These are phyloP conservation scores for Caranx melampygus DNA, from an alignment of 2,113 vertebrate species.

Conservation along the genomic window DNA sequence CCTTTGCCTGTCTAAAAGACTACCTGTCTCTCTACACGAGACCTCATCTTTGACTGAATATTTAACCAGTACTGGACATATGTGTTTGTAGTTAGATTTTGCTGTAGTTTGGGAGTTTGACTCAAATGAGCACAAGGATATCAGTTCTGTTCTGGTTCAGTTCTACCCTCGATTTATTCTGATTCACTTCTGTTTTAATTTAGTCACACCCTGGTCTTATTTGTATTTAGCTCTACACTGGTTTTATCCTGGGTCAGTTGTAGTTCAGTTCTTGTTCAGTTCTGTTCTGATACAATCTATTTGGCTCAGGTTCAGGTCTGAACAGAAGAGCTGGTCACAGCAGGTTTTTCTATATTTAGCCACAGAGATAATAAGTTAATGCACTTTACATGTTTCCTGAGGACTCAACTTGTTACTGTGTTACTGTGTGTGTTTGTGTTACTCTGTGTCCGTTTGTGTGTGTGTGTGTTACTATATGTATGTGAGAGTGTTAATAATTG, in stretches of 20 bases:
- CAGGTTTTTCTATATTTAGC: conserved; percentile 8
- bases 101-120: not conserved
- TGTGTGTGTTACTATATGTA: not conserved
- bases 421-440: conserved; percentile 13
- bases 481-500: conserved; percentile 49
- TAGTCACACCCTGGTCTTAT: too few relatives aligned
- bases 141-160: too few relatives aligned
- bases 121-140: not conserved
- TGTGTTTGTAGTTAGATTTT: not conserved
- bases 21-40: not conserved
- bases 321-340: not conserved
- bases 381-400: conserved; percentile 49
- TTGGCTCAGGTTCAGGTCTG: not conserved
- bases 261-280: too few relatives aligned
- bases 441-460: conserved; percentile 16
- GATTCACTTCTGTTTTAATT: too few relatives aligned
- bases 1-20: not conserved
- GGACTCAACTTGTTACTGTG: not conserved
- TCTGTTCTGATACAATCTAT: too few relatives aligned
- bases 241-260: too few relatives aligned
- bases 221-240: too few relatives aligned
- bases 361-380: conserved; percentile 38
- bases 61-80: conserved; percentile 13
- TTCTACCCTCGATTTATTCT: too few relatives aligned
- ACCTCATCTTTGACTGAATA: not conserved